Evolutionary conservation across 2,113 vertebrate species (phyloP).

Genomic region (Pongo abelii): DNA sequence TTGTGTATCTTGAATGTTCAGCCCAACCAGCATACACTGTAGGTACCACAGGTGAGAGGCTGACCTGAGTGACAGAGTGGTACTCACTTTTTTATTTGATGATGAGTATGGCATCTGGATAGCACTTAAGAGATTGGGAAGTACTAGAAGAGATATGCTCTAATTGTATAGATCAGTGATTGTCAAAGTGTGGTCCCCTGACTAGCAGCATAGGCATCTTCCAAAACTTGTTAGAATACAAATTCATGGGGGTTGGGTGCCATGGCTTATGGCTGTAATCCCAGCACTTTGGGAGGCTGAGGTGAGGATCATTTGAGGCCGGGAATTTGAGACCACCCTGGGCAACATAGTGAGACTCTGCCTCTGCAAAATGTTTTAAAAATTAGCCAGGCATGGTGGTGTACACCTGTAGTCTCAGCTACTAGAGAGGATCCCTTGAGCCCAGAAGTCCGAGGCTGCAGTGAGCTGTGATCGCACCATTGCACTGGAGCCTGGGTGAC

Average conservation of each 20-base stretch:
- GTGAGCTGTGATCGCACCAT: no score
- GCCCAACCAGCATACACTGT: rapidly evolving
- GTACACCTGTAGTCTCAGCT: no score
- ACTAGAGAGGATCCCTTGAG: no score
- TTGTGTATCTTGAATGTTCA: background rate
- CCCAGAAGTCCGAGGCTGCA: no score
- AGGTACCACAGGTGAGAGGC: background rate
- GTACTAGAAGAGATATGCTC: background rate
- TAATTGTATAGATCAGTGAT: background rate
- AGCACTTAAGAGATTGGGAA: background rate
- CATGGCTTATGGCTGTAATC: background rate
- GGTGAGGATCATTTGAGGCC: no score
- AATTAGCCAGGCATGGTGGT: no score
- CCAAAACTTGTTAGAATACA: background rate
- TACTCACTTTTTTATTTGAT: background rate
- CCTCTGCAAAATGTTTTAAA: no score
- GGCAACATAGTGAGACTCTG: no score
- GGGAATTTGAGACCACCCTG: no score
- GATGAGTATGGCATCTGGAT: background rate
- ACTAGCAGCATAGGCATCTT: no score
- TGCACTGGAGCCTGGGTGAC: no score
- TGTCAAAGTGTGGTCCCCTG: background rate
- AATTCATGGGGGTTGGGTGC: background rate
- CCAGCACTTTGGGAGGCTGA: no score
- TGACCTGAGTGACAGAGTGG: background rate